phyloP scores from a whole-genome alignment of 1,140 invertebrate genomes.

The Tetragonula clypearis region DNA sequence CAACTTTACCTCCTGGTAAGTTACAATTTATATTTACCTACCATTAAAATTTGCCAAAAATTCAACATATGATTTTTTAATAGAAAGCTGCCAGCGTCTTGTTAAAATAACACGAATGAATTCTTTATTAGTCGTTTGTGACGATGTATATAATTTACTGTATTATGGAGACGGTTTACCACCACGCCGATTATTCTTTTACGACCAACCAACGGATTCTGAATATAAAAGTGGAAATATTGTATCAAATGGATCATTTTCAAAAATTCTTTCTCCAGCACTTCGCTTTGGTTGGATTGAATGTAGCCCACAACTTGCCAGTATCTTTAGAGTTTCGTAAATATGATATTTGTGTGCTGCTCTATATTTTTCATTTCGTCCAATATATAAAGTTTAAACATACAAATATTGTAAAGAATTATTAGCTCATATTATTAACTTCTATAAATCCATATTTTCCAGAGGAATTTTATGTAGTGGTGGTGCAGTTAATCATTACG shows the following conservation, averaged over 20 bases:
- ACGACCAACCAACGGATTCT: slow-evolving; percentile 79
- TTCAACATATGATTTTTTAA: slow-evolving; percentile 8
- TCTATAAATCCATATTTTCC: slow-evolving; percentile 47
- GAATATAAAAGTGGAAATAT: slow-evolving; percentile 82
- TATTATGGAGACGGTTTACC: slow-evolving; percentile 80
- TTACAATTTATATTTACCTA: slow-evolving; percentile 43
- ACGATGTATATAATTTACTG: slow-evolving; percentile 87
- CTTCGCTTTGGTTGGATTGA: slow-evolving; percentile 87
- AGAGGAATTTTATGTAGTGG: slow-evolving; percentile 83
- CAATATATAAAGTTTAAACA: neutral
- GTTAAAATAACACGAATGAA: slow-evolving; percentile 83
- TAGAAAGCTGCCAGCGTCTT: slow-evolving; percentile 81
- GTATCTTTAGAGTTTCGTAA: slow-evolving; percentile 79
- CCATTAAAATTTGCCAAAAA: neutral
- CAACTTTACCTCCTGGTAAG: slow-evolving; percentile 80
- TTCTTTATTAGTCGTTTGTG: slow-evolving; percentile 84
- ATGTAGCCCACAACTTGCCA: slow-evolving; percentile 79
- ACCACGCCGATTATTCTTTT: slow-evolving; percentile 83
- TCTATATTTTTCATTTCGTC: neutral
- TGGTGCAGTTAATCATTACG: slow-evolving; percentile 85
- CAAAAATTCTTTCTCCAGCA: slow-evolving; percentile 86
- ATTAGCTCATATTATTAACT: neutral
- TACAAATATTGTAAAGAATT: neutral
- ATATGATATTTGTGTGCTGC: slow-evolving; percentile 21
- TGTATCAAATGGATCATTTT: slow-evolving; percentile 86